Percentiles rank a stretch among this genome's conserved stretches.
Evolutionary conservation across 2,888 invertebrate species (phyloP).

Genomic region (Augochlorella aurata): DNA sequence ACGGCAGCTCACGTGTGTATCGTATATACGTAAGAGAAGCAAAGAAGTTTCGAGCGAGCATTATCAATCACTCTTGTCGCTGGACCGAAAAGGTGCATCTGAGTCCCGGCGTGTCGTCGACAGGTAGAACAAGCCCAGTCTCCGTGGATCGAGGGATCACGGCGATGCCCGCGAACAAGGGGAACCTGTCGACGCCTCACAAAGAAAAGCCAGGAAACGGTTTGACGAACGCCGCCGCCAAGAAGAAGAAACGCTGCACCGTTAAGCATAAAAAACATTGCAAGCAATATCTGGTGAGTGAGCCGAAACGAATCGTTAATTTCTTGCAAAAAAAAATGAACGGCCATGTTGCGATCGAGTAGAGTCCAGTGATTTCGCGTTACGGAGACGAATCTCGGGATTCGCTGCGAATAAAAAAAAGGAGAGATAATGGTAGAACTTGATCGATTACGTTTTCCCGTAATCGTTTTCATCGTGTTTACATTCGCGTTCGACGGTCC

Average conservation of each 20-base stretch:
- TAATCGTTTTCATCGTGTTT: no score
- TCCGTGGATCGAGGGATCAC: slow-evolving; percentile 35
- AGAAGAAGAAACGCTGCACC: slow-evolving; percentile 76
- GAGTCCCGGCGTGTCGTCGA: slow-evolving; percentile 40
- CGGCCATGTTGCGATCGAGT: slow-evolving; percentile 60
- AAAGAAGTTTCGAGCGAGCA: slow-evolving; percentile 57
- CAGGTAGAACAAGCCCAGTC: slow-evolving; percentile 50
- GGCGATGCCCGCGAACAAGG: slow-evolving; percentile 78
- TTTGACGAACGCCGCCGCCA: slow-evolving; percentile 65
- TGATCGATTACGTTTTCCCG: neutral
- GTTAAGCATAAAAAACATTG: slow-evolving; percentile 78
- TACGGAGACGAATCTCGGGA: neutral
- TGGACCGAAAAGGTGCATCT: slow-evolving; percentile 56
- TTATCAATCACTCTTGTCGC: slow-evolving; percentile 61
- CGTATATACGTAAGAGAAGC: slow-evolving; percentile 43
- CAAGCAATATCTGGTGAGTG: slow-evolving; percentile 79
- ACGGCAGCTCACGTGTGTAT: slow-evolving; percentile 52
- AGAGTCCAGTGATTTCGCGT: slow-evolving; percentile 15
- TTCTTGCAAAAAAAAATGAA: slow-evolving; percentile 36
- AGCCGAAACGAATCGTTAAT: slow-evolving; percentile 49
- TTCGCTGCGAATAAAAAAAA: slow-evolving; percentile 18
- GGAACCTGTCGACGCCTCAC: slow-evolving; percentile 72
- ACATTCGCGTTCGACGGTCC: neutral
- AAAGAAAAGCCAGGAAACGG: slow-evolving; percentile 76
- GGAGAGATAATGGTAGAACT: neutral